Conservation (phyloP, 2,113 vertebrate species). For the Vimba vimba region DNA sequence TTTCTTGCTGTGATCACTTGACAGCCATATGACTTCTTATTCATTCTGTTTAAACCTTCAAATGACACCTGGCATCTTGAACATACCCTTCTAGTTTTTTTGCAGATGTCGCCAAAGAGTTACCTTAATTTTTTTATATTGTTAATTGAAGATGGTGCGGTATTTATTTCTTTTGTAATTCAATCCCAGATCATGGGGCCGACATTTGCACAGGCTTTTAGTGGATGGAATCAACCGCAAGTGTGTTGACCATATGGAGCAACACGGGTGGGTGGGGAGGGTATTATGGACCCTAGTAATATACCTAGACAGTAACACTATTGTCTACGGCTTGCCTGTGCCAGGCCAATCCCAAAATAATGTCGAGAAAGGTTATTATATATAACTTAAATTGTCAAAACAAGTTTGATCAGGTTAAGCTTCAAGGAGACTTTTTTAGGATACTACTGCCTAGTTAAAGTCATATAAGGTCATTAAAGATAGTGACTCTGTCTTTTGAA, state of each 20-base stretch:
- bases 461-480: not conserved
- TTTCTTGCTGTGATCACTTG: constrained; percentile 1
- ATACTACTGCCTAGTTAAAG: not conserved
- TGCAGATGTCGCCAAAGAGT: not conserved
- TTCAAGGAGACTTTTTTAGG: not conserved
- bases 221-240: constrained; percentile 32
- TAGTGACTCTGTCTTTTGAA: not conserved
- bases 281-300: constrained; percentile 7
- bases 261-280: not conserved
- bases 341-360: not conserved
- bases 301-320: constrained; percentile 46
- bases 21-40: not conserved
- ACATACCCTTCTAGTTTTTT: not conserved
- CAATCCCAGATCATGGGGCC: constrained; percentile 44
- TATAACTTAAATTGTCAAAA: not conserved
- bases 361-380: not conserved
- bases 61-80: not conserved
- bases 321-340: constrained; percentile 35
- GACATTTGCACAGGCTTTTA: constrained; percentile 29
- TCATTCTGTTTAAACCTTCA: not conserved
- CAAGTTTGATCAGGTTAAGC: constrained; percentile 27
- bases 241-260: constrained; percentile 52
- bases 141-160: constrained; percentile 46
- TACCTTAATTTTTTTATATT: constrained; percentile 10
- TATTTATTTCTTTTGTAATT: constrained; percentile 54